A percentile compares a stretch with the other conserved stretches of the same genome.
Conservation (phyloP, 2,888 invertebrate genomes). For the Bellardia pandia region DNA sequence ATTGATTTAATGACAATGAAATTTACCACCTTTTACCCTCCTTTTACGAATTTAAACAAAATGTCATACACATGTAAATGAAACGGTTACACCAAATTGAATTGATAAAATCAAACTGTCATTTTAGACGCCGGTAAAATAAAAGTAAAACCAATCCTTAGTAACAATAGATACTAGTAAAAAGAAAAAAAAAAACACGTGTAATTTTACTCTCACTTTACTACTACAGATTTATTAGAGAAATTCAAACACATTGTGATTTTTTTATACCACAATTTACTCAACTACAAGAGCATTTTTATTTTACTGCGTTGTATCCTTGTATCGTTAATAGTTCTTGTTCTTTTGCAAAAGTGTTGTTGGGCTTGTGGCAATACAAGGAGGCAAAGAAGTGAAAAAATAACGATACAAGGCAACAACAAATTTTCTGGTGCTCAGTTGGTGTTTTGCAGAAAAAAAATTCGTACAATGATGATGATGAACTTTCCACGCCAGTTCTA, state of each 20-base stretch:
- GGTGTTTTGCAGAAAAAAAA: constrained; percentile 75
- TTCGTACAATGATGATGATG: constrained; percentile 59
- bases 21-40: not conserved
- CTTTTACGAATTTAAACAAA: not conserved
- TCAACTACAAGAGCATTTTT: constrained; percentile 3
- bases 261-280: constrained; percentile 21
- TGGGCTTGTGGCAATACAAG: constrained; percentile 33
- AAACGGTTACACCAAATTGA: constrained; percentile 45
- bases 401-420: constrained; percentile 80
- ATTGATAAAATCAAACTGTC: constrained; percentile 78
- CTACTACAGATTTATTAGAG: constrained; percentile 26
- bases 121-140: constrained; percentile 80
- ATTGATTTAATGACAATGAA: constrained; percentile 32
- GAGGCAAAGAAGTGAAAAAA: constrained; percentile 25
- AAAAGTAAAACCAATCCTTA: constrained; percentile 28
- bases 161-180: not conserved
- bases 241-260: constrained; percentile 15
- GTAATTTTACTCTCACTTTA: constrained; percentile 60
- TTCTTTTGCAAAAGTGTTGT: not conserved
- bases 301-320: constrained; percentile 56
- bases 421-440: constrained; percentile 70
- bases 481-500: constrained; percentile 58
- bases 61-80: constrained; percentile 46
- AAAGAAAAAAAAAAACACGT: constrained; percentile 43
- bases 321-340: constrained; percentile 55